Percentiles rank a stretch among this genome's conserved stretches.
These are phyloP conservation scores for Enteromius viviparus DNA, from an alignment of 2,797 vertebrate genomes.

Conservation along the genomic window DNA sequence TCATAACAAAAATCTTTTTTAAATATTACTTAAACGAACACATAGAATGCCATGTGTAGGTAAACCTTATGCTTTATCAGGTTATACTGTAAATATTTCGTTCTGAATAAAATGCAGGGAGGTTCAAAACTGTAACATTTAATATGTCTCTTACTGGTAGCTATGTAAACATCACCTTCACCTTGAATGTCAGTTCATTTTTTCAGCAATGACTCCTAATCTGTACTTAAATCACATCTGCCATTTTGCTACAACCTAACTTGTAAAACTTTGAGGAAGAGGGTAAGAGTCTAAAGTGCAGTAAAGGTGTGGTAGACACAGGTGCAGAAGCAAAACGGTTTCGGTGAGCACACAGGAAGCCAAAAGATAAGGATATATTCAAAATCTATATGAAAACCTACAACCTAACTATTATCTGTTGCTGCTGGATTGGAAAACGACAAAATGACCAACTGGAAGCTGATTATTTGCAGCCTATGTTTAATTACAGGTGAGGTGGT, in stretches of 20 bases:
- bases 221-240: not conserved
- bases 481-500: conserved; percentile 36
- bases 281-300: conserved; percentile 28
- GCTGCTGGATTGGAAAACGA: not conserved
- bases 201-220: not conserved
- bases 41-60: not conserved
- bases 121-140: not conserved
- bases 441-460: conserved; percentile 35
- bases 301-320: conserved; percentile 29
- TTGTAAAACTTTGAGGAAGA: conserved; percentile 17
- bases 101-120: not conserved
- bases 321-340: not conserved
- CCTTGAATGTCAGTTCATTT: not conserved
- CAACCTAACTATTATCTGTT: not conserved
- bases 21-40: not conserved
- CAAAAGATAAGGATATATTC: not conserved
- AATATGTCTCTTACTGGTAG: not conserved
- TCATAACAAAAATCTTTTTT: not conserved
- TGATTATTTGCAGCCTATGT: not conserved
- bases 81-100: not conserved
- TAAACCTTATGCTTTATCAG: not conserved
- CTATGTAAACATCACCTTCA: not conserved
- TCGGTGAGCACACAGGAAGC: conserved; percentile 10
- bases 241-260: conserved; percentile 1
- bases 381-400: not conserved